A percentile compares a stretch with the other conserved stretches of the same genome.
phyloP scores from a whole-genome alignment of 2,113 vertebrate genomes.

The Bubalus kerabau region DNA sequence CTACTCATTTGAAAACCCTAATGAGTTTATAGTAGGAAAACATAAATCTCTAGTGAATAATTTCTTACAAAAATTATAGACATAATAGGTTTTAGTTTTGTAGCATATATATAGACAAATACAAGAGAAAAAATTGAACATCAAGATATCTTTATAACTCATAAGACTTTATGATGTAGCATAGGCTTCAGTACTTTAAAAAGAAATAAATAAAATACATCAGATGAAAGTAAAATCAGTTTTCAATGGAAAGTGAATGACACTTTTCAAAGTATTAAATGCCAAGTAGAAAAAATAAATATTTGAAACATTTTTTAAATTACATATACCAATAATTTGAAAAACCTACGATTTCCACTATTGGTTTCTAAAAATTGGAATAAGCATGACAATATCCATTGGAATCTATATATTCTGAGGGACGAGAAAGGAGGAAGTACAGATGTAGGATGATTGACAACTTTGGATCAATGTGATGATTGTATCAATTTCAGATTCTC shows the following conservation, averaged over 20 bases:
- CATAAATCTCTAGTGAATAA: background rate
- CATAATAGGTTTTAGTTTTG: background rate
- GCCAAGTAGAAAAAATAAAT: background rate
- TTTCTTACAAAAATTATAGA: background rate
- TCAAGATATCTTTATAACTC: background rate
- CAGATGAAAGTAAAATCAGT: background rate
- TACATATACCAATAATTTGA: background rate
- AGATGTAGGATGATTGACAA: constrained; percentile 73
- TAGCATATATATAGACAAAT: background rate
- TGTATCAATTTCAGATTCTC: constrained; percentile 86
- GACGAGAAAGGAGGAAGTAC: constrained; percentile 57
- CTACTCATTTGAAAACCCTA: background rate
- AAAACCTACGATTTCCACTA: background rate
- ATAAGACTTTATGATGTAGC: background rate
- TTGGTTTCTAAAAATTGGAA: constrained; percentile 53
- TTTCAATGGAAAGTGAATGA: background rate
- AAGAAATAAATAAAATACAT: background rate
- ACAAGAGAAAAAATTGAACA: background rate
- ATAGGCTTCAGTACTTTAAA: background rate
- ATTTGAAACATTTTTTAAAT: background rate
- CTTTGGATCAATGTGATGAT: constrained; percentile 83
- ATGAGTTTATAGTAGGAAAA: background rate
- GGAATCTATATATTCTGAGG: constrained; percentile 25
- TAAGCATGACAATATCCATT: background rate
- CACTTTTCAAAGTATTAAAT: background rate